Evolutionary conservation across 2,113 vertebrate species (phyloP).

Genomic region (Nothocercus julius): DNA sequence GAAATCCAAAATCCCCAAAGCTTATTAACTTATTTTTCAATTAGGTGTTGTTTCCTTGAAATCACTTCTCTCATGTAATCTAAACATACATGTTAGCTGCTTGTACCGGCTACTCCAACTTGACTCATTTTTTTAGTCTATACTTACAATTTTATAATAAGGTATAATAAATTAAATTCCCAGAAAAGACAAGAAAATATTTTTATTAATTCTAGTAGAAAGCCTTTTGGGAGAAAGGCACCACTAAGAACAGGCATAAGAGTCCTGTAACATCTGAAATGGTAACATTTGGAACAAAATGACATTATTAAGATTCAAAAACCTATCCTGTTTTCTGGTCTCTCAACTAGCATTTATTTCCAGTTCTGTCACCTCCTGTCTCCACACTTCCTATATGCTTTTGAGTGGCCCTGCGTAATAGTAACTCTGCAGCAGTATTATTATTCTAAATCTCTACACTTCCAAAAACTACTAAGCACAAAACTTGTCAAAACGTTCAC

Average conservation of each 20-base stretch:
- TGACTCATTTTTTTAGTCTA: neutral
- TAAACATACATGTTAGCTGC: neutral
- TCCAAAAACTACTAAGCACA: neutral
- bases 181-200: neutral
- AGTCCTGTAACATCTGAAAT: neutral
- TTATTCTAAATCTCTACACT: neutral
- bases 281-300: neutral
- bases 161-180: neutral
- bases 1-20: neutral
- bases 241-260: neutral
- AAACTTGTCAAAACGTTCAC: neutral
- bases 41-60: neutral
- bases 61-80: neutral
- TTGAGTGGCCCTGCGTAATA: neutral
- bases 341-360: neutral
- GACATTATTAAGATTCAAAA: neutral
- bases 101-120: neutral
- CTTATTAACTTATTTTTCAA: neutral
- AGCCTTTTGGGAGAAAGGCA: neutral
- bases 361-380: neutral
- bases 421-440: neutral
- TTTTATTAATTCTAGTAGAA: neutral
- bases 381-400: neutral
- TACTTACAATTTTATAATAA: neutral
- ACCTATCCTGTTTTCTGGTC: neutral